Evolutionary conservation across 2,888 invertebrate genomes (phyloP).

Genomic region (Orchestes rusci): DNA sequence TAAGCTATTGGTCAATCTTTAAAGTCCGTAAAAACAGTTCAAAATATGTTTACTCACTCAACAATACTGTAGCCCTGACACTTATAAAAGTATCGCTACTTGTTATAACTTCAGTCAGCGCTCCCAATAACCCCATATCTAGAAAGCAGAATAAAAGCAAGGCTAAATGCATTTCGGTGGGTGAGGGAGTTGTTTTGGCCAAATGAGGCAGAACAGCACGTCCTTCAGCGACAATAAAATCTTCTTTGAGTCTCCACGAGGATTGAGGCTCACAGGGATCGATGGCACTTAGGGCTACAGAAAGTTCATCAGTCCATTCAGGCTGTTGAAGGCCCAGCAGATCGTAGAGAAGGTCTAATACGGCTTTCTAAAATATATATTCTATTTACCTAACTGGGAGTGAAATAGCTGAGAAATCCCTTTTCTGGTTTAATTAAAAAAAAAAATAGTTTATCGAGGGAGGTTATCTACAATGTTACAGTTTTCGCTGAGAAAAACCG

Average conservation of each 20-base stretch:
- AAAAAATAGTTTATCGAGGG: too few species aligned
- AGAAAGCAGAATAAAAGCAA: constrained; percentile 82
- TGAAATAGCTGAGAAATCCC: not conserved
- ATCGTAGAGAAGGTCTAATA: constrained; percentile 87
- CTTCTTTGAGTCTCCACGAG: constrained; percentile 83
- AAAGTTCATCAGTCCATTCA: constrained; percentile 89
- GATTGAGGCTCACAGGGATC: constrained; percentile 82
- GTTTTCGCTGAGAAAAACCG: too few species aligned
- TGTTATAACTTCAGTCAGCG: constrained; percentile 85
- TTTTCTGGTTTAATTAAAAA: not conserved
- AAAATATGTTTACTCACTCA: constrained; percentile 57
- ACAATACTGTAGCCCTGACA: constrained; percentile 81
- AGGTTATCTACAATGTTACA: too few species aligned
- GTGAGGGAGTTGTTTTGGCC: constrained; percentile 78
- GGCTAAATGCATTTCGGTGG: constrained; percentile 85
- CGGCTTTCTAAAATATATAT: constrained; percentile 69
- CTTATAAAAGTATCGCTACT: constrained; percentile 85
- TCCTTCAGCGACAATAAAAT: constrained; percentile 93
- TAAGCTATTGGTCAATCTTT: too few species aligned
- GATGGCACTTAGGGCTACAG: constrained; percentile 78
- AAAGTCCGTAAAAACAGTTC: not conserved
- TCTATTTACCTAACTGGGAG: not conserved
- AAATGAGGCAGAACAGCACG: constrained; percentile 70
- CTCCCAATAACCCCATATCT: constrained; percentile 78
- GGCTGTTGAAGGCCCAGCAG: constrained; percentile 81